Evolutionary conservation across 2,797 vertebrate genomes (phyloP).

Genomic region (Harpagifer antarcticus): DNA sequence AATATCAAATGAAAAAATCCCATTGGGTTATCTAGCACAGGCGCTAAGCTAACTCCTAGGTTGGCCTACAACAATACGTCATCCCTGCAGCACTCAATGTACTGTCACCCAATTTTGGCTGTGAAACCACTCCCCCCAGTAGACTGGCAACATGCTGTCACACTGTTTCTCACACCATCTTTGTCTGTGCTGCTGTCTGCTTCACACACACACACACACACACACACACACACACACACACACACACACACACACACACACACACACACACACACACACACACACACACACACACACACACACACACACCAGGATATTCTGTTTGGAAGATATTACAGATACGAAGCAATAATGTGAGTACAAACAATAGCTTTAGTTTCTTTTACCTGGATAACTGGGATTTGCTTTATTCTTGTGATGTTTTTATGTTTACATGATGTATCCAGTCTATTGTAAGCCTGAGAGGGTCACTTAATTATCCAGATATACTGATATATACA

Average conservation of each 20-base stretch:
- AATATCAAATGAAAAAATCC: too few species aligned
- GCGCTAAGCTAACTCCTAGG: too few species aligned
- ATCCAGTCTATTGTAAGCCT: not conserved
- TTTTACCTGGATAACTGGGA: not conserved
- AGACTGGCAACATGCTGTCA: constrained; percentile 33
- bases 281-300: not conserved
- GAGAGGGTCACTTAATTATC: not conserved
- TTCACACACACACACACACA: constrained; percentile 24
- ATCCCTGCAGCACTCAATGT: too few species aligned
- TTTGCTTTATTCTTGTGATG: not conserved
- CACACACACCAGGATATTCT: constrained; percentile 13
- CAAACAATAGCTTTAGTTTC: constrained; percentile 4
- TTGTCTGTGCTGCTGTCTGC: constrained; percentile 44
- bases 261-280: not conserved
- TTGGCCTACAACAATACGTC: too few species aligned
- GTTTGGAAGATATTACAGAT: constrained; percentile 25
- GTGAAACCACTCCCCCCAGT: constrained; percentile 56
- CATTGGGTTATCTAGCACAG: too few species aligned
- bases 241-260: too few species aligned
- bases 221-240: too few species aligned
- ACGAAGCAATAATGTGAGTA: constrained; percentile 62
- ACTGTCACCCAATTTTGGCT: constrained; percentile 21
- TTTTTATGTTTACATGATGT: not conserved
- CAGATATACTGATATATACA: constrained; percentile 1
- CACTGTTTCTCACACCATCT: constrained; percentile 51